phyloP scores from a whole-genome alignment of 2,888 invertebrate species.

The Ashinkailepas kermadecensis region DNA sequence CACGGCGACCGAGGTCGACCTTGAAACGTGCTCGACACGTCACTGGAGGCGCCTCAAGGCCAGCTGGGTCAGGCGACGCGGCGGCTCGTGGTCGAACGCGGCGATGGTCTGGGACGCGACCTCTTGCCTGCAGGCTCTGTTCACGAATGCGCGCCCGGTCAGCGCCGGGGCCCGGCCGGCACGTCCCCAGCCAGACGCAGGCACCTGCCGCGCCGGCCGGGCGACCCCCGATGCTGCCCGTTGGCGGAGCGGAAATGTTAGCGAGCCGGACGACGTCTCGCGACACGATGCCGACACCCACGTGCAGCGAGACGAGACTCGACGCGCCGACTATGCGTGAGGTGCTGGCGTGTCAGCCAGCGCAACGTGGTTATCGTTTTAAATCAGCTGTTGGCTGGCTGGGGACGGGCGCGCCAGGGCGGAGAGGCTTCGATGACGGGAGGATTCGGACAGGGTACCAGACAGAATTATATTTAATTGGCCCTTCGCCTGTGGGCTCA shows the following conservation, averaged over 20 bases:
- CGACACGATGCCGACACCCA: neutral
- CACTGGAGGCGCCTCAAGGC: neutral
- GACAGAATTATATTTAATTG: neutral
- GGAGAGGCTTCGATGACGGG: constrained; percentile 17
- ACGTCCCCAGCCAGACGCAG: constrained; percentile 2
- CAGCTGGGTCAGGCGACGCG: neutral
- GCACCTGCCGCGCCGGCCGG: constrained; percentile 4
- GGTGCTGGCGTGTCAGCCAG: neutral
- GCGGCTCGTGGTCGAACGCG: neutral
- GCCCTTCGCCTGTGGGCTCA: neutral
- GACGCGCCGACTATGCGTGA: neutral
- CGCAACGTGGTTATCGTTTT: neutral
- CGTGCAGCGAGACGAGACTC: neutral
- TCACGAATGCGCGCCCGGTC: constrained; percentile 15
- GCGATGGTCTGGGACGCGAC: neutral
- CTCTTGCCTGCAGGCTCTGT: constrained; percentile 9
- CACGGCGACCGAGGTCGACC: constrained; percentile 5
- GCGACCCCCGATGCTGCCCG: neutral
- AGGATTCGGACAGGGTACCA: constrained; percentile 2
- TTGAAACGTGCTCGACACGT: neutral
- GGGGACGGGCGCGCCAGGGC: constrained; percentile 12
- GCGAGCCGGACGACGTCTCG: neutral
- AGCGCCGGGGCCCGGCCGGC: constrained; percentile 1
- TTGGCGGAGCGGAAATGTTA: neutral
- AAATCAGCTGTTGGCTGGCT: constrained; percentile 20